Evolutionary conservation across 2,888 invertebrate genomes (phyloP), one percentile per base, ranked within the genome.

Genomic region (Smittia aterrima): DNA sequence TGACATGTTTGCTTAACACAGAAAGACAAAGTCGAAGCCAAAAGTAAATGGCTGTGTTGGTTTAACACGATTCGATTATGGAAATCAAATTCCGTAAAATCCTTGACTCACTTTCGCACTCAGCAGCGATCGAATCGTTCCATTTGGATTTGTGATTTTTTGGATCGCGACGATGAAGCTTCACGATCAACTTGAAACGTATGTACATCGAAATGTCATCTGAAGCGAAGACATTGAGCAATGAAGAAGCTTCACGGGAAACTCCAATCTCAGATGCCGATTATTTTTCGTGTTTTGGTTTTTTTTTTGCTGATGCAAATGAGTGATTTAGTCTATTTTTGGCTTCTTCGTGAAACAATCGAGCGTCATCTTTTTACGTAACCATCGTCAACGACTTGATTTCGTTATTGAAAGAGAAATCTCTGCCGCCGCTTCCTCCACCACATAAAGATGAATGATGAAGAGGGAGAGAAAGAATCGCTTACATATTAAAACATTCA

Each of bases 21-120:
- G 47, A 47, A 47, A 47, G 38, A 68, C 2, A 6, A 47, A 68
- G 32, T 32, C 20, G 25, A 66, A 20, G 47, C 16, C 9, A 66
- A 38, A 40, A 20, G 27, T 66, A 20, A 47, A 11, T 68, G 18
- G 47, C 47, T 68, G 68, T 68, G 68, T 47, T 47, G 68, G 41
- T 41, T 47, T 53, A 41, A 68, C 25, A 68, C 47, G 25, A 68
- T 53, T 40, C 24, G 18, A 47, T 41, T 68, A 68, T 24, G 41
- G 67, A 68, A 68, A 68, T 47, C 58, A 58, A 68, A 68, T 68
- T 40, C 47, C 58, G 54, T 53, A 71, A 54, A 71, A 71, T 71
- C 71, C 71, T 71, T 71, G 71, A 71, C 71, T 71, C 54, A 71
- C 71, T 71, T 71, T 71, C 24, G 22, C 58, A 58, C 58, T 18